Percentiles rank a stretch among this genome's conserved stretches.
Conservation (phyloP, 2,797 vertebrate genomes). For the Sebastes matsubarae region DNA sequence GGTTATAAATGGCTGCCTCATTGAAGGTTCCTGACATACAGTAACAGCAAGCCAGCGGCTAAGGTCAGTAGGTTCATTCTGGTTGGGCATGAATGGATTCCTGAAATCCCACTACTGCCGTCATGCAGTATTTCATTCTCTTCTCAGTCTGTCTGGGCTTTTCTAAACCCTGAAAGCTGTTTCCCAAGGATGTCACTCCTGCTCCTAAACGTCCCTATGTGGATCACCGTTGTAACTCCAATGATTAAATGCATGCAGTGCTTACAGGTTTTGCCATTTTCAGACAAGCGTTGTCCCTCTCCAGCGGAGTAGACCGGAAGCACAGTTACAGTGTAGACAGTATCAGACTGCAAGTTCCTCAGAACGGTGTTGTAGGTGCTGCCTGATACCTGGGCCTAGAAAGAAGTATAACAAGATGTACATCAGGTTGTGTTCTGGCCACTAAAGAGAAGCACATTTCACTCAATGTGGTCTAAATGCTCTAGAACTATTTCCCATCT, state of each 20-base stretch:
- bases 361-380: constrained; percentile 90
- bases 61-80: constrained; percentile 59
- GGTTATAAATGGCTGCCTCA: constrained; percentile 16
- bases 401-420: background rate
- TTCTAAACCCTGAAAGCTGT: background rate
- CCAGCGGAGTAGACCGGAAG: constrained; percentile 90
- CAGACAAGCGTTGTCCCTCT: constrained; percentile 90
- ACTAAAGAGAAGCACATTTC: background rate
- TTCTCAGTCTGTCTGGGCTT: background rate
- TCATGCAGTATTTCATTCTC: constrained; percentile 22
- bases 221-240: background rate
- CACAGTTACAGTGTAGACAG: constrained; percentile 89
- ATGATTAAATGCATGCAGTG: constrained; percentile 1
- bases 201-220: background rate
- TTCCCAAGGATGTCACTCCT: background rate
- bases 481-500: background rate
- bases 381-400: constrained; percentile 89
- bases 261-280: constrained; percentile 95
- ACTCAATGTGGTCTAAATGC: background rate
- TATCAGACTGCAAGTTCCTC: constrained; percentile 90
- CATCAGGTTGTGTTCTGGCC: background rate
- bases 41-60: constrained; percentile 33
- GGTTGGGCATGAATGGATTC: constrained; percentile 55
- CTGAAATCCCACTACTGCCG: constrained; percentile 21
- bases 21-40: constrained; percentile 22